Evolutionary conservation across 1,140 invertebrate species (phyloP), one percentile per base, ranked within the genome.

Genomic region (Panagrolaimus sp.): DNA sequence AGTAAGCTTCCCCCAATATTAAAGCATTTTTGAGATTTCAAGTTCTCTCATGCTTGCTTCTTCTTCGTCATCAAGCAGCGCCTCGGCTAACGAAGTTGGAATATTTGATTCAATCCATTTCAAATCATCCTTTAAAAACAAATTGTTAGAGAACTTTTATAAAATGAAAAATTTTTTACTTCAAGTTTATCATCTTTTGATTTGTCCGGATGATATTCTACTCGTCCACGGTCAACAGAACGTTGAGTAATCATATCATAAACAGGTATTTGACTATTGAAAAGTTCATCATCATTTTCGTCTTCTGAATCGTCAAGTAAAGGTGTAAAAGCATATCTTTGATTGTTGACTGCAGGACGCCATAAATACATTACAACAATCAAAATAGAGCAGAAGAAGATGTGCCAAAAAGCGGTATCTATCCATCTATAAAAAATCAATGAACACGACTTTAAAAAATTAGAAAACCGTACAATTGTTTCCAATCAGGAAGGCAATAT

Each of bases 331-430:
- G 93, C 92, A 86, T 94, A 95, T 73, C 88, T 88, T 85, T 95
- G 93, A 85, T 95, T 95, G 83, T 95, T 96, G 80, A 91, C 91
- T 3, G 91, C 92, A 5, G 93, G 93, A 73, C 93, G 85, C 92
- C 92, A 96, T 43, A 96, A 86, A 71, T 96, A 88, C 90, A 95
- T 95, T 72, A 96, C 95, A 14, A 92, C 91, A 45, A 92, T 84
- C 24, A 96, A 86, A 68, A 96, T 88, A 55, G 90, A 86, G 21
- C 90, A 92, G 84, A 96, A 96, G 21, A 94, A 85, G 24, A 95
- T 87, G 84, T 93, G 92, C 93, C 93, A 96, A 84, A 91, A 95
- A 3, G 91, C 93, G 71, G 93, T 91, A 84, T 96, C 92, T 70
- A 95, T 83, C 91, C 91, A 93, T 26, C 82, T 82, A 64, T 63